Base-by-base conservation (phyloP, 1,140 invertebrate species). In the Helicoverpa armigera region DNA sequence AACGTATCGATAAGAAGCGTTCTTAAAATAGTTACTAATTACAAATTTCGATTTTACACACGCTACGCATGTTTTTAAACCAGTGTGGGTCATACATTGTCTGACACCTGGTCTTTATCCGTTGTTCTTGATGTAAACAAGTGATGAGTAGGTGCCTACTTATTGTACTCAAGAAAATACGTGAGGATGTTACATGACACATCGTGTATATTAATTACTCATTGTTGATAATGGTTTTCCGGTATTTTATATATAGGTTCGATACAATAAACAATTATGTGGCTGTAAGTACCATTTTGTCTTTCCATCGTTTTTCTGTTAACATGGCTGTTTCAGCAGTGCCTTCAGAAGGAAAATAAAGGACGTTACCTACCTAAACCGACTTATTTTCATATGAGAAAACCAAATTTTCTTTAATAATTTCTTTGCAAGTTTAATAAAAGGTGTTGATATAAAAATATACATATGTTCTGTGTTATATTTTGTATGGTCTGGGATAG, bases 171-270 rank as follows among this genome's bases (percentile, higher is more conserved):
- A 31, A 54, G 67, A 53, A 54, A 70, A 14, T 14, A 54, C 50
- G 67, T 69, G 65, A 70, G 18, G 67, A 70, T 70, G 13, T 70
- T 50, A 70, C 67, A 70, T 70, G 67, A 70, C 67, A 70, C 67
- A 70, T 70, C 53, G 50, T 31, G 10, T 54, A 11, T 31, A 14
- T 23, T 23, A 53, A 53, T 31, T 70, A 70, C 12, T 70, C 67
- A 70, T 69, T 53, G 50, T 53, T 70, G 29, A 13, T 61, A 29
- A 53, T 29, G 12, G 16, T 53, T 50, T 70, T 31, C 67, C 50
- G 48, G 50, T 70, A 70, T 70, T 53, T 53, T 29, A 53, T 54
- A 43, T 63, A 35, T 35, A 63, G 60, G 35, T 35, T 2, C 35
- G 35, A 35, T 3, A 35, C 35, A 35, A 7, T 35, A 1, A 35